These are phyloP conservation scores for Leptoclinus maculatus DNA, from an alignment of 2,797 vertebrate genomes.

Conservation along the genomic window DNA sequence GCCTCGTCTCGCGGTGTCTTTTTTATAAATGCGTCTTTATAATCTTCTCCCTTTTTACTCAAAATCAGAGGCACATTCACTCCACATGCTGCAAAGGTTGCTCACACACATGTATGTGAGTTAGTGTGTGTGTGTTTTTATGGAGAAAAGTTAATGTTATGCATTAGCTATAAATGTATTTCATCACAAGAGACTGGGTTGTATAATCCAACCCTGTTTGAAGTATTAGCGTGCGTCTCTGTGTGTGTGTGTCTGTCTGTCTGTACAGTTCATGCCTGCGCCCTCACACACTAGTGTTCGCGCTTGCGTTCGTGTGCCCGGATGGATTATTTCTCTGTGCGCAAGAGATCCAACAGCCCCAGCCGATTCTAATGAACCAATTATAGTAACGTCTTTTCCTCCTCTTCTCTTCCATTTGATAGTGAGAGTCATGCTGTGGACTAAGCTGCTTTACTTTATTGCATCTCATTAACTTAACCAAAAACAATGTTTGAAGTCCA, in stretches of 20 bases:
- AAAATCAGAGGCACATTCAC: conserved; percentile 69
- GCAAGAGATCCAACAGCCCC: conserved; percentile 60
- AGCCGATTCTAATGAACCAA: conserved; percentile 76
- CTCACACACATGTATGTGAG: conserved; percentile 12
- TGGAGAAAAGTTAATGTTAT: conserved; percentile 52
- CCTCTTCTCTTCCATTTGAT: conserved; percentile 55
- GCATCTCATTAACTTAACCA: conserved; percentile 66
- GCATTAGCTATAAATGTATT: conserved; percentile 59
- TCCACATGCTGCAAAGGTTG: conserved; percentile 33
- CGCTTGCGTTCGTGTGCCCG: conserved; percentile 8
- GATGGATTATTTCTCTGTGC: conserved; percentile 63
- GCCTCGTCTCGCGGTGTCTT: conserved; percentile 20
- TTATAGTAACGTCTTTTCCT: conserved; percentile 65
- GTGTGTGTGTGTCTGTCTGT: conserved; percentile 33
- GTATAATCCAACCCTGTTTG: conserved; percentile 58
- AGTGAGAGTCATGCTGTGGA: conserved; percentile 55
- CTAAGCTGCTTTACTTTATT: conserved; percentile 70
- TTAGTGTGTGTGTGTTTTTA: conserved; percentile 12
- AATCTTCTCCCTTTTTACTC: conserved; percentile 53
- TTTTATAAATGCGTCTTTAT: conserved; percentile 51
- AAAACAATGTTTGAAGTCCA: conserved; percentile 65
- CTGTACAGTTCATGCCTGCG: conserved; percentile 2
- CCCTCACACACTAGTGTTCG: conserved; percentile 18
- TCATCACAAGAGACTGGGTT: conserved; percentile 53
- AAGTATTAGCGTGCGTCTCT: conserved; percentile 36